Conservation (phyloP, 2,888 invertebrate species). For the Magallana nippona region DNA sequence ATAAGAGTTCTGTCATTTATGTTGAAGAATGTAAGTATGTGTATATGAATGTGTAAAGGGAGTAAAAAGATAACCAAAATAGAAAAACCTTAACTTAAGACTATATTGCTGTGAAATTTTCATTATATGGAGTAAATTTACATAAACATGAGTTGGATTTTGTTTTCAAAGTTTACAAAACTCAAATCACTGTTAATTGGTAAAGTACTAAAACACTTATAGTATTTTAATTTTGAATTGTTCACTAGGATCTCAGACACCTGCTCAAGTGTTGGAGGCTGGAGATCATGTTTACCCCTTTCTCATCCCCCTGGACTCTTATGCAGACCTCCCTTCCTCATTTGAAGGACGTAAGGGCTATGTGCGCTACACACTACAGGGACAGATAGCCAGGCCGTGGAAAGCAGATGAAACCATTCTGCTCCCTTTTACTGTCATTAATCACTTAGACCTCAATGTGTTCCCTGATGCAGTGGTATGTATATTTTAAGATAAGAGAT, state of each 20-base stretch:
- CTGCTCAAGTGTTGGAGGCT: conserved; percentile 31
- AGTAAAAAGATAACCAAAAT: too few relatives aligned
- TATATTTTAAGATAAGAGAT: not conserved
- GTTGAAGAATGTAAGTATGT: too few relatives aligned
- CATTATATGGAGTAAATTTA: too few relatives aligned
- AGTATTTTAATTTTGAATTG: not conserved
- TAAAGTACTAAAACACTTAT: not conserved
- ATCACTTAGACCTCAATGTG: conserved; percentile 69
- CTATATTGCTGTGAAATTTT: too few relatives aligned
- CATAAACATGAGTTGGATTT: too few relatives aligned
- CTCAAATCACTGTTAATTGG: too few relatives aligned
- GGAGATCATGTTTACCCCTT: conserved; percentile 70
- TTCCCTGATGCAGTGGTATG: conserved; percentile 64
- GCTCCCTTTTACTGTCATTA: conserved; percentile 88
- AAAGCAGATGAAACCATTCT: conserved; percentile 91
- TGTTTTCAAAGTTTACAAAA: too few relatives aligned
- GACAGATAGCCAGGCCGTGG: conserved; percentile 89
- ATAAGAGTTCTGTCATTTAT: too few relatives aligned
- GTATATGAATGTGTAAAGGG: too few relatives aligned
- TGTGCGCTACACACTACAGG: conserved; percentile 92
- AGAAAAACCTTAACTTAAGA: too few relatives aligned
- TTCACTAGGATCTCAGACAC: conserved; percentile 12
- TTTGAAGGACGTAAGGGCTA: conserved; percentile 80
- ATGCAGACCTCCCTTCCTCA: conserved; percentile 69
- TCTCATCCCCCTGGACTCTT: conserved; percentile 69